Evolutionary conservation across 2,888 invertebrate genomes (phyloP).

Genomic region (Amphiduros pacificus): DNA sequence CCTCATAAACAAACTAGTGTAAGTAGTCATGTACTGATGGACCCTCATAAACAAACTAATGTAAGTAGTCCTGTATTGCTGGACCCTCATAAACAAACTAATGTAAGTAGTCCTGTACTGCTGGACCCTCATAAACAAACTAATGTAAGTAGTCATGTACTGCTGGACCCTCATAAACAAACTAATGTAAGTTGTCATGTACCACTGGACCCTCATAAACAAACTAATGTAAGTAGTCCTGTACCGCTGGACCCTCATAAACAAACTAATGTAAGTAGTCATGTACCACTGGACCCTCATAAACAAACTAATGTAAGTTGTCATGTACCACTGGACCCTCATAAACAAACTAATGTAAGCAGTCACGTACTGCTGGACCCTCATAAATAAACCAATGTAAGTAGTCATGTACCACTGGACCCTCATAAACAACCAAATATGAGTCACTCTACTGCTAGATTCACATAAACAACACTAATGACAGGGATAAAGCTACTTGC

Average conservation of each 20-base stretch:
- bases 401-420: conserved; percentile 2
- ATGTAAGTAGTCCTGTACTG: neutral
- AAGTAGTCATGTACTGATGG: neutral
- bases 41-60: neutral
- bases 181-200: neutral
- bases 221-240: neutral
- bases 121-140: neutral
- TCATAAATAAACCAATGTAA: conserved; percentile 33
- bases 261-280: neutral
- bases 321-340: neutral
- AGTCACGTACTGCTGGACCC: conserved; percentile 31
- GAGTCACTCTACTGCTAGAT: neutral
- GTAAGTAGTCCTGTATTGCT: neutral
- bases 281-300: neutral
- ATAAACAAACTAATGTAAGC: neutral
- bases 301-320: neutral
- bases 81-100: neutral
- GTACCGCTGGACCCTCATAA: neutral
- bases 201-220: neutral
- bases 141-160: neutral
- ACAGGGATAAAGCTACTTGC: too few species aligned
- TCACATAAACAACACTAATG: too few species aligned
- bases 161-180: neutral
- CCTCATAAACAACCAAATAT: neutral
- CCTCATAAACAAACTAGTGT: neutral